Evolutionary conservation across 2,113 vertebrate species (phyloP), one percentile per base, ranked within the genome.

Genomic region (Seriola rivoliana): DNA sequence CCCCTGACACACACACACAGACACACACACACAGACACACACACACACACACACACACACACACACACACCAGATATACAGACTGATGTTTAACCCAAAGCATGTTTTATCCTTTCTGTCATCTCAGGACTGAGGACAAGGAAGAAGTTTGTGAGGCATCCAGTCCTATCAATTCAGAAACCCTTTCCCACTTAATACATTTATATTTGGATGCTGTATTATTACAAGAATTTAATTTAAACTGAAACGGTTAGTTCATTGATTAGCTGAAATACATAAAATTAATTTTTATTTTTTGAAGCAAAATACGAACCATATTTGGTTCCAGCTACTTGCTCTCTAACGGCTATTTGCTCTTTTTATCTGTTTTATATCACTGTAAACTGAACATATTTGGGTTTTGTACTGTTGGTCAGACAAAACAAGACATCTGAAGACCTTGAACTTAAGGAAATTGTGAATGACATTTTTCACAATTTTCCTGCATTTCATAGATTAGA

Each of bases 41-140:
- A 48, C 36, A 72, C 63, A 70, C 29, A n/a, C 70, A 79, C 67
- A 75, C 58, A 78, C 75, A 69, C 78, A 48, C 63, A 73, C 64
- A 60, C 67, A 48, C 36, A 72, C 63, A 70, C 29, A n/a, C 70
- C 70, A 68, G 55, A 75, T 72, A 82, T 32, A 80, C 62, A 57
- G 34, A 82, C 72, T 71, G 64, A 77, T 67, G 78, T 79, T 79
- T 78, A 25, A 78, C 86, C 77, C 78, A 89, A 67, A 91, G 77
- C 55, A 12, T 38, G 75, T 85, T 85, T 85, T 71, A 80, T 81
- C 44, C 78, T 85, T 78, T 71, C 73, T 3, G 74, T 82, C 85
- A 83, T 82, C 88, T 91, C 50, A 87, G 87, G 81, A 88, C 75
- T 75, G n/a, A 80, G 44, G 73, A 73, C 29, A 60, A 63, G 34